phyloP scores from a whole-genome alignment of 2,888 invertebrate genomes.

The Lamproptera curius region DNA sequence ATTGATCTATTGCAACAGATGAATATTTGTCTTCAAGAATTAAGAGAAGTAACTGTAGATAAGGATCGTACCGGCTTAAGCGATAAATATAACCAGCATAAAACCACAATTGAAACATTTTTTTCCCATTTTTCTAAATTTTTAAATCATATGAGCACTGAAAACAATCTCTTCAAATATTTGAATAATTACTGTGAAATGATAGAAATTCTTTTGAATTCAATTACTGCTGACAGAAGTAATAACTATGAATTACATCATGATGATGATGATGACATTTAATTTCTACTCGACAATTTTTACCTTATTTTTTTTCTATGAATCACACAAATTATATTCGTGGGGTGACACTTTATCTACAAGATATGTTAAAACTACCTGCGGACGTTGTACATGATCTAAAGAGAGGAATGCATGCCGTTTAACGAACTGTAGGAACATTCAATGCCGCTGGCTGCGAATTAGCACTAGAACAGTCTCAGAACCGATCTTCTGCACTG shows the following conservation, averaged over 20 bases:
- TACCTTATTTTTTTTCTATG: not conserved
- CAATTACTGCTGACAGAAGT: not conserved
- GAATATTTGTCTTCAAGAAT: constrained; percentile 11
- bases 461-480: not conserved
- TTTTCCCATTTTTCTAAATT: constrained; percentile 4
- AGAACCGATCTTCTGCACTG: not conserved
- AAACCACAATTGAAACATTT: constrained; percentile 4
- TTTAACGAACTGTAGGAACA: not conserved
- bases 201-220: not conserved
- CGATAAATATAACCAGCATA: constrained; percentile 4
- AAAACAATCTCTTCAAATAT: not conserved
- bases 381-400: not conserved
- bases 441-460: not conserved
- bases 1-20: constrained; percentile 2
- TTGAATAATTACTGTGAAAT: not conserved
- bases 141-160: not conserved
- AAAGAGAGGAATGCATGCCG: not conserved
- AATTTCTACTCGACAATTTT: not conserved
- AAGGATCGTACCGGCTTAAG: constrained; percentile 5
- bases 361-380: not conserved
- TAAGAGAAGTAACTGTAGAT: constrained; percentile 10
- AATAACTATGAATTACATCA: not conserved
- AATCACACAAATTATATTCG: not conserved
- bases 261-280: too few relatives aligned
- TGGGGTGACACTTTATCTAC: not conserved